Evolutionary conservation across 1,140 invertebrate genomes (phyloP), one percentile per base, ranked within the genome.

Genomic region (Dufourea novaeangliae): DNA sequence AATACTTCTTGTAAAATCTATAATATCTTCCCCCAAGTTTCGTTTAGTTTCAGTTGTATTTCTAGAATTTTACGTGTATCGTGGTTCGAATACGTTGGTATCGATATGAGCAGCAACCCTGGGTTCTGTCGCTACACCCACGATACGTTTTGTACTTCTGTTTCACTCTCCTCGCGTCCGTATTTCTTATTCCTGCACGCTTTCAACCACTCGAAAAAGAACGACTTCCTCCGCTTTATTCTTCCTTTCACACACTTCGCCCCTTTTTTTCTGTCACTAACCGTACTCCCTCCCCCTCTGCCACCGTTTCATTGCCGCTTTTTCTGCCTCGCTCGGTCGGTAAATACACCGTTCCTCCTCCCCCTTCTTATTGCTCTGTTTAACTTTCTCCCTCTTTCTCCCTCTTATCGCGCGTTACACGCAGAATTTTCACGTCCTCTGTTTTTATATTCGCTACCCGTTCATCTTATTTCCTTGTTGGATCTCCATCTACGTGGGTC

Each of bases 161-260:
- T 63, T 62, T 14, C 25, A 44, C 10, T 72, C 61, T 34, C 29
- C n/a, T 20, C 4, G 46, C 41, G 44, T 27, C 50, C 69, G 32
- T 72, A 62, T 62, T 72, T 72, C 57, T 72, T 61, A 22, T 32
- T 27, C 41, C 6, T 25, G 41, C n/a, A n/a, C 12, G 44, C 44
- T 63, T 72, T 56, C 62, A 66, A 56, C 64, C 61, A 66, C 27
- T 56, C 56, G 22, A 32, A 8, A 32, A 62, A 41, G 64, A 74
- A 74, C 57, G 20, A 37, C 41, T 62, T 62, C 57, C 25, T 54
- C 66, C 72, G 44, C 41, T 52, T 54, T 64, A 32, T 57, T 8
- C 29, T 50, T 50, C 57, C 14, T 74, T 82, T 77, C 27, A 61
- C 50, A 69, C 50, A 32, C 52, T 29, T 62, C 44, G 29, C 14